Conservation (phyloP, 2,113 vertebrate genomes). For the Rattus norvegicus region GRCr8 NC_086024.1:135124001-135124500, state of each 20-base stretch:
- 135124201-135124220: background rate
- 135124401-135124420: background rate
- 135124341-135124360: background rate
- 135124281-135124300: background rate
- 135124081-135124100: background rate
- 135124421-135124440: background rate
- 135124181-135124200: background rate
- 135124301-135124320: background rate
- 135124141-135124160: background rate
- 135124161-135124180: background rate
- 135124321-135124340: background rate
- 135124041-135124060: background rate
- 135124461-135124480: background rate
- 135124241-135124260: background rate
- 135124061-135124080: too few relatives aligned
- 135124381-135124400: background rate
- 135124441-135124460: background rate
- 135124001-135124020: too few relatives aligned
- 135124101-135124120: background rate
- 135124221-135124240: background rate
- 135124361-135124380: background rate
- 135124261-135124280: background rate
- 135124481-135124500: background rate
- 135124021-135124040: background rate
- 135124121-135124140: too few relatives aligned